Percentiles rank a stretch among this genome's conserved stretches.
Conservation (phyloP, 2,888 invertebrate species). For the Hoplodrina blanda region DNA sequence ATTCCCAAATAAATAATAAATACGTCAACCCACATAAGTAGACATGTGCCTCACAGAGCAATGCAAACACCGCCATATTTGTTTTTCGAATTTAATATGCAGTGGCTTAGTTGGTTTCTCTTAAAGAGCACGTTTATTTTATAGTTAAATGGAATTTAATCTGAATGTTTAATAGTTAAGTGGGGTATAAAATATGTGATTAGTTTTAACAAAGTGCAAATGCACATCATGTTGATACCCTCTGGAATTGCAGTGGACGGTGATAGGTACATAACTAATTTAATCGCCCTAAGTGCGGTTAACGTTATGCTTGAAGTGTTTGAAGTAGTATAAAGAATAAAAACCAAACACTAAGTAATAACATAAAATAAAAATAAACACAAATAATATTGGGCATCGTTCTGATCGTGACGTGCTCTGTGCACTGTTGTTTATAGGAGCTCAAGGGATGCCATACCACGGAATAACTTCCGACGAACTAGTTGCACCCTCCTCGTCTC, state of each 20-base stretch:
- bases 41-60: slow-evolving; percentile 66
- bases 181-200: slow-evolving; percentile 24
- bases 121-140: slow-evolving; percentile 33
- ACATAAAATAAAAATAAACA: slow-evolving; percentile 4
- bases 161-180: slow-evolving; percentile 7
- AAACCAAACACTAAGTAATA: neutral
- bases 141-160: slow-evolving; percentile 21
- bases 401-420: slow-evolving; percentile 57
- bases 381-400: slow-evolving; percentile 25
- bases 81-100: slow-evolving; percentile 79
- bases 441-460: slow-evolving; percentile 67
- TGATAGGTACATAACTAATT: slow-evolving; percentile 47
- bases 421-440: slow-evolving; percentile 63
- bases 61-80: slow-evolving; percentile 70
- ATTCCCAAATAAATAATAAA: slow-evolving; percentile 91
- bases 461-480: slow-evolving; percentile 73
- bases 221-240: slow-evolving; percentile 22
- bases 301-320: slow-evolving; percentile 9
- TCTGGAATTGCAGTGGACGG: slow-evolving; percentile 19
- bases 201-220: slow-evolving; percentile 34
- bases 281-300: slow-evolving; percentile 38
- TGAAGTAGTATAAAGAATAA: neutral
- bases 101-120: slow-evolving; percentile 63
- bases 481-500: slow-evolving; percentile 60
- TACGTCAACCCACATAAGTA: slow-evolving; percentile 77